Conservation (phyloP, 1,140 invertebrate species). For the Psilanteris sp. region DNA sequence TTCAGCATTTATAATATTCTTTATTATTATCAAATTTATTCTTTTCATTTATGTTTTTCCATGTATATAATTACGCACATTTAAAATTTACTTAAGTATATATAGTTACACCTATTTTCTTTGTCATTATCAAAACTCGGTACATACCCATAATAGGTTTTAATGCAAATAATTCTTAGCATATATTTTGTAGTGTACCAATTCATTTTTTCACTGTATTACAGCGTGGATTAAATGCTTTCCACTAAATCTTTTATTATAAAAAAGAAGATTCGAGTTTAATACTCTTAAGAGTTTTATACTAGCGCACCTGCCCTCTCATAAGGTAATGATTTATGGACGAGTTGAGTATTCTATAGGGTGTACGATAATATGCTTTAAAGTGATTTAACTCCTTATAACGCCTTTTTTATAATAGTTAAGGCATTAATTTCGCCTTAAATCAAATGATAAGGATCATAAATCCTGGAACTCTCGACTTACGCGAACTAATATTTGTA, state of each 20-base stretch:
- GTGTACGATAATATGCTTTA: slow-evolving; percentile 53
- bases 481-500: slow-evolving; percentile 44
- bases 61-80: too few relatives aligned
- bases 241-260: slow-evolving; percentile 56
- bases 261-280: slow-evolving; percentile 57
- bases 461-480: slow-evolving; percentile 25
- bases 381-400: slow-evolving; percentile 53
- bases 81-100: too few relatives aligned
- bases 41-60: too few relatives aligned
- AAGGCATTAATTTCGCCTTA: slow-evolving; percentile 49
- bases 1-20: too few relatives aligned
- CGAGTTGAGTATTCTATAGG: slow-evolving; percentile 52
- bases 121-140: too few relatives aligned
- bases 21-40: too few relatives aligned
- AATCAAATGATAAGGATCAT: slow-evolving; percentile 46
- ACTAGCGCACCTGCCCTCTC: slow-evolving; percentile 46
- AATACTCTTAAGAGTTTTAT: slow-evolving; percentile 64
- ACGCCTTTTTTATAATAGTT: slow-evolving; percentile 53
- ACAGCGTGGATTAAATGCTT: slow-evolving; percentile 49
- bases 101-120: too few relatives aligned
- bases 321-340: slow-evolving; percentile 60
- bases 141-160: too few relatives aligned
- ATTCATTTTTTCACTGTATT: slow-evolving; percentile 36
- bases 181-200: slow-evolving; percentile 4
- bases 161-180: slow-evolving; percentile 37